These are phyloP conservation scores for Mormyrus hasselquistii DNA, from an alignment of 2,797 vertebrate species.

Conservation along the genomic window DNA sequence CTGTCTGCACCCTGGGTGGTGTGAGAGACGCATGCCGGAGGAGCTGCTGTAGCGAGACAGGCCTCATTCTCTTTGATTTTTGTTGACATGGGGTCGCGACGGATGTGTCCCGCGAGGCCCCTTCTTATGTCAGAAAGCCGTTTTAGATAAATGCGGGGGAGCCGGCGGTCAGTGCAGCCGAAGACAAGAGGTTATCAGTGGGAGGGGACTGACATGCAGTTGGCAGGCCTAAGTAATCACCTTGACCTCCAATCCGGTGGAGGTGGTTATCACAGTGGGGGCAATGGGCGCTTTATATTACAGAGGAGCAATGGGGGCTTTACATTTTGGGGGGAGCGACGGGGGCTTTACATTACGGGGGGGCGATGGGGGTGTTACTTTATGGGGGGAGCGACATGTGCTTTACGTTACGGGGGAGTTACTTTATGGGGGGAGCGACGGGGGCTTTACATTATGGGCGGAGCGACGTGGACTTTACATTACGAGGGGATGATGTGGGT, in stretches of 20 bases:
- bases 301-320: too few species aligned
- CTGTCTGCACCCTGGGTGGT: background rate
- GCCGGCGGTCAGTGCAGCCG: slow-evolving; percentile 30
- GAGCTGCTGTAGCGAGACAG: background rate
- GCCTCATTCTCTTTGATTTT: background rate
- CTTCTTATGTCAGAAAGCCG: background rate
- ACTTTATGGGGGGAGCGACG: too few species aligned
- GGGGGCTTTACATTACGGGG: background rate
- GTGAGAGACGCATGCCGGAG: background rate
- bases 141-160: slow-evolving; percentile 14
- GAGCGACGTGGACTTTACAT: too few species aligned
- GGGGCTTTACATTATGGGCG: too few species aligned
- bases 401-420: too few species aligned
- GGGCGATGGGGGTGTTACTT: background rate
- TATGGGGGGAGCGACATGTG: too few species aligned
- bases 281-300: background rate
- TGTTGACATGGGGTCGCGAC: background rate
- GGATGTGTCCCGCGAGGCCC: background rate
- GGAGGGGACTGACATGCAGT: slow-evolving; percentile 27
- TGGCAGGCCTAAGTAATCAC: slow-evolving; percentile 39
- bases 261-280: slow-evolving; percentile 34
- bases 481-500: too few species aligned
- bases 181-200: slow-evolving; percentile 42
- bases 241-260: slow-evolving; percentile 39
- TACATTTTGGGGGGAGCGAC: background rate